Evolutionary conservation across 2,113 vertebrate species (phyloP).

Genomic region (Etheostoma spectabile): DNA sequence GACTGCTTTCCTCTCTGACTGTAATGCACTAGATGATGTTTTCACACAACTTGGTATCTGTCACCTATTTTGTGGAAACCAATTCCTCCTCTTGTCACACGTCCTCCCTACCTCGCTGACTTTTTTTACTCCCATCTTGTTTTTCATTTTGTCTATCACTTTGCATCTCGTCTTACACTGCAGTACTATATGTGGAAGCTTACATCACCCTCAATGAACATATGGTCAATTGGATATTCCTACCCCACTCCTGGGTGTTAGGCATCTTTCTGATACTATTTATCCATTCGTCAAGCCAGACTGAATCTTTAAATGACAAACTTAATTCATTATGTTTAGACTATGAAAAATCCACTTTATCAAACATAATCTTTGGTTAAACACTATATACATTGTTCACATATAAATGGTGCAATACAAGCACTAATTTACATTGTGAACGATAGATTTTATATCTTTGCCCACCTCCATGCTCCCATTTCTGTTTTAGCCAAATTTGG

Average conservation of each 20-base stretch:
- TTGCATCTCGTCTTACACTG: constrained; percentile 45
- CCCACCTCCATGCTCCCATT: not conserved
- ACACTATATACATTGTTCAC: not conserved
- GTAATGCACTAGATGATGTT: not conserved
- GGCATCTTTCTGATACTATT: constrained; percentile 15
- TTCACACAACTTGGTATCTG: not conserved
- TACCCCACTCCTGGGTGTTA: not conserved
- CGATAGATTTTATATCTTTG: no score
- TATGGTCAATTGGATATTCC: constrained; percentile 44
- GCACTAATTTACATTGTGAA: not conserved
- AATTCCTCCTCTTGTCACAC: constrained; percentile 21
- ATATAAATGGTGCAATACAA: not conserved
- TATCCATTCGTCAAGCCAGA: constrained; percentile 2
- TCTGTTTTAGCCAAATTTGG: not conserved
- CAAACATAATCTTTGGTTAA: not conserved
- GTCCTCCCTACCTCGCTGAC: not conserved
- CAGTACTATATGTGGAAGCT: constrained; percentile 12
- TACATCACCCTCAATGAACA: constrained; percentile 38
- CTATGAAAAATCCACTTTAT: not conserved
- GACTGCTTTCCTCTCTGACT: not conserved
- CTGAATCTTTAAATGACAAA: not conserved
- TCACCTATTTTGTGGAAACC: not conserved
- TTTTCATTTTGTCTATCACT: constrained; percentile 29
- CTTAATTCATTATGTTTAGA: not conserved
- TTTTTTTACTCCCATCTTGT: not conserved